phyloP scores from a whole-genome alignment of 2,113 vertebrate species.

The Rynchops niger region DNA sequence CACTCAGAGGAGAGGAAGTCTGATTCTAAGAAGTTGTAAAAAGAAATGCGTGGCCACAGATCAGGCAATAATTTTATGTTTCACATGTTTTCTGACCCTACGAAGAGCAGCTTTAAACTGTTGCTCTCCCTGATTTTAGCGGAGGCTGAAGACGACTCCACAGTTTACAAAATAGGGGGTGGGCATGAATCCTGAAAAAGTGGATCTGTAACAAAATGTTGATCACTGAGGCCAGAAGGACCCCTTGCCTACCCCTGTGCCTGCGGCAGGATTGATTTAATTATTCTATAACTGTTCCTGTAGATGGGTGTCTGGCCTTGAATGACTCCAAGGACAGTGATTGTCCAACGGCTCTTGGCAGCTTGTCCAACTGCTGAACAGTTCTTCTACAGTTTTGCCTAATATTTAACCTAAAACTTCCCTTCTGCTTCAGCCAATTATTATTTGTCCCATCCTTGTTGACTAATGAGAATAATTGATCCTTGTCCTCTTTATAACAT shows the following conservation, averaged over 20 bases:
- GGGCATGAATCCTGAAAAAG: neutral
- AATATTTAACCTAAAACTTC: constrained; percentile 74
- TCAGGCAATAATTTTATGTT: constrained; percentile 22
- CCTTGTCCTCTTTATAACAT: constrained; percentile 64
- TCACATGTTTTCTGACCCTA: neutral
- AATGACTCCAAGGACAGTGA: constrained; percentile 37
- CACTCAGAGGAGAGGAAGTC: constrained; percentile 16
- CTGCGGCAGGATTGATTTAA: constrained; percentile 70
- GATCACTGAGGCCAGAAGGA: constrained; percentile 29
- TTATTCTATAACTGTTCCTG: constrained; percentile 71
- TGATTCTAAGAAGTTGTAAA: constrained; percentile 22
- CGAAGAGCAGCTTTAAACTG: neutral
- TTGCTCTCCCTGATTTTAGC: neutral
- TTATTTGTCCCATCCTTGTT: constrained; percentile 63
- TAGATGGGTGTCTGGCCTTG: constrained; percentile 57
- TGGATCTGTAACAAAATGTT: constrained; percentile 15
- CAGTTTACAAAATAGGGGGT: neutral
- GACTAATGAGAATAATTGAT: constrained; percentile 75
- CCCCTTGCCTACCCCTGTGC: constrained; percentile 35
- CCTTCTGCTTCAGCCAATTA: constrained; percentile 67
- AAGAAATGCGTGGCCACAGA: constrained; percentile 9
- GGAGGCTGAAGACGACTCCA: neutral
- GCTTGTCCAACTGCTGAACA: constrained; percentile 44
- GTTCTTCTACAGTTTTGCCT: constrained; percentile 63
- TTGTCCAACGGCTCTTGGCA: constrained; percentile 60